Percentiles rank a stretch among this genome's conserved stretches.
These are phyloP conservation scores for Knipowitschia caucasica DNA, from an alignment of 2,797 vertebrate species.

Conservation along the genomic window DNA sequence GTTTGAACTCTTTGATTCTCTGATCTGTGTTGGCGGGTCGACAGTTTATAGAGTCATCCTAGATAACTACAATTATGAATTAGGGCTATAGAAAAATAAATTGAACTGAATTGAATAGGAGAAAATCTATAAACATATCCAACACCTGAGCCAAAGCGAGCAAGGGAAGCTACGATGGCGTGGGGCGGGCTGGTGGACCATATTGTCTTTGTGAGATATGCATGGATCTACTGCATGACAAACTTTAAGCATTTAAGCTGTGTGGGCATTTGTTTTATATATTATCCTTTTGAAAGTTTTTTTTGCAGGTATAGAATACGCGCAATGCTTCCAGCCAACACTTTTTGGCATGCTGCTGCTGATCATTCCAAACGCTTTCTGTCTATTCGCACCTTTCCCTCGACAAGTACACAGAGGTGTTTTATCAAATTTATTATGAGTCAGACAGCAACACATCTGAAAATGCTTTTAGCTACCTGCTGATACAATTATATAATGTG, in stretches of 20 bases:
- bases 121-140: too few relatives aligned
- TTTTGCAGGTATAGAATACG: constrained; percentile 18
- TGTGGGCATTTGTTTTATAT: constrained; percentile 40
- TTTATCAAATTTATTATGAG: constrained; percentile 45
- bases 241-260: constrained; percentile 45
- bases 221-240: constrained; percentile 67
- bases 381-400: constrained; percentile 44
- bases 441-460: constrained; percentile 24
- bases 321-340: constrained; percentile 18
- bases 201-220: constrained; percentile 56
- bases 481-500: constrained; percentile 30
- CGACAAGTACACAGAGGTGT: constrained; percentile 41
- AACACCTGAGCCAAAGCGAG: constrained; percentile 1
- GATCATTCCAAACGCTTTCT: constrained; percentile 49
- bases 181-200: constrained; percentile 25
- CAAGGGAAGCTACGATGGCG: constrained; percentile 9
- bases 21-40: too few relatives aligned
- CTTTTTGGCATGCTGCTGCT: constrained; percentile 67
- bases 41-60: too few relatives aligned
- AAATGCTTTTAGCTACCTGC: constrained; percentile 46
- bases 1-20: too few relatives aligned
- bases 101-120: too few relatives aligned
- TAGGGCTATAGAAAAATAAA: too few relatives aligned
- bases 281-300: constrained; percentile 28
- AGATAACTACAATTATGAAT: too few relatives aligned